A percentile compares a stretch with the other conserved stretches of the same genome.
Evolutionary conservation across 2,888 invertebrate species (phyloP).

Genomic region (Eucera pruinosa): DNA sequence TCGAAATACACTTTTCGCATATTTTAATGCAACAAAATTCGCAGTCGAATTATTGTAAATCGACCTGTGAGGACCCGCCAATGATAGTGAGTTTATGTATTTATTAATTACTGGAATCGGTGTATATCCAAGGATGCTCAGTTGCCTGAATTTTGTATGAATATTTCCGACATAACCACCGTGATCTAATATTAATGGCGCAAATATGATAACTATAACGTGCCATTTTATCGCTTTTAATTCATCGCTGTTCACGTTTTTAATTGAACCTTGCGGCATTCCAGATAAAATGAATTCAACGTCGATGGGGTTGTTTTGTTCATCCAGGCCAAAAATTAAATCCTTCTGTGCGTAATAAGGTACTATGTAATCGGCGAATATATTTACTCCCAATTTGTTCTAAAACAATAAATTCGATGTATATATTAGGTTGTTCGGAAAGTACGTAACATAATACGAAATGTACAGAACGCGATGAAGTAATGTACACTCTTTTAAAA

Average conservation of each 20-base stretch:
- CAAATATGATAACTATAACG: constrained; percentile 86
- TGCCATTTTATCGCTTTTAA: constrained; percentile 84
- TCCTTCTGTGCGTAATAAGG: constrained; percentile 89
- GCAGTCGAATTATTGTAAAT: no score
- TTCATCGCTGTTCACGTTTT: constrained; percentile 66
- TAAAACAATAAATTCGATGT: constrained; percentile 21
- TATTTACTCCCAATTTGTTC: constrained; percentile 81
- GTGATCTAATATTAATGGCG: constrained; percentile 43
- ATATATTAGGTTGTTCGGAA: no score
- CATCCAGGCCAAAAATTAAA: constrained; percentile 87
- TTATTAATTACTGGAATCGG: constrained; percentile 71
- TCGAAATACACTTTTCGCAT: no score
- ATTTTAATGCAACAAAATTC: no score
- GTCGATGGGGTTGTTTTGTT: constrained; percentile 84
- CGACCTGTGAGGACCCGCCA: no score
- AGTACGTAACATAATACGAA: no score
- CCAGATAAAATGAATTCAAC: constrained; percentile 66
- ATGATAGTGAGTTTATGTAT: no score
- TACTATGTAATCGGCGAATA: constrained; percentile 83
- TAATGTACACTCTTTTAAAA: no score
- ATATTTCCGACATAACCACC: constrained; percentile 85
- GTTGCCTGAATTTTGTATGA: constrained; percentile 88
- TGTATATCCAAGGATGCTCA: constrained; percentile 85
- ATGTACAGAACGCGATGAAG: no score
- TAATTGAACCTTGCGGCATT: constrained; percentile 62